These are phyloP conservation scores for Drosophila kurseongensis DNA, from an alignment of 1,140 invertebrate genomes.

Conservation along the genomic window DNA sequence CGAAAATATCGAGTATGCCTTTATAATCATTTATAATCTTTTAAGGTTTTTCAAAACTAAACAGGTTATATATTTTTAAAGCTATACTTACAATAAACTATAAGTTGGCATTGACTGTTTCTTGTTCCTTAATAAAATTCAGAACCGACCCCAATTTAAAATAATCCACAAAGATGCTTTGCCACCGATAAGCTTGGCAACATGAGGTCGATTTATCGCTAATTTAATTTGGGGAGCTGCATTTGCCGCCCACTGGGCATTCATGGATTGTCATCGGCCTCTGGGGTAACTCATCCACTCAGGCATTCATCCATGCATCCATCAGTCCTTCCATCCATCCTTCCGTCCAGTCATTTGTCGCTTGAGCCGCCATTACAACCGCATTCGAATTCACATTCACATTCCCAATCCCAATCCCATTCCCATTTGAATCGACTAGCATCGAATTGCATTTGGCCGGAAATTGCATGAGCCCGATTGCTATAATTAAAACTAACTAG, in stretches of 20 bases:
- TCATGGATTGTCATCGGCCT: background rate
- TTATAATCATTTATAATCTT: no score
- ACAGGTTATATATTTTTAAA: no score
- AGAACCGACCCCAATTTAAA: background rate
- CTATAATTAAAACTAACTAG: constrained; percentile 78
- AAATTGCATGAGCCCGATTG: constrained; percentile 74
- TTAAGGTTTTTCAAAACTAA: no score
- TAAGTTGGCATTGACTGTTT: no score
- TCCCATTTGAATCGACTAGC: constrained; percentile 30
- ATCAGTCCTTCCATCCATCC: background rate
- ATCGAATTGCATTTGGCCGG: constrained; percentile 53
- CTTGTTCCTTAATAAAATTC: no score
- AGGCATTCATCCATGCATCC: constrained; percentile 7
- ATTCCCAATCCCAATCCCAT: background rate
- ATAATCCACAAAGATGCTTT: background rate
- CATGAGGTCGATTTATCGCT: background rate
- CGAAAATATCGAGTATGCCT: no score
- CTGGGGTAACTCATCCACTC: background rate
- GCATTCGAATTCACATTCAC: background rate
- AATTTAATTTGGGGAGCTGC: background rate
- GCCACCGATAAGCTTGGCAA: no score
- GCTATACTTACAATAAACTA: no score
- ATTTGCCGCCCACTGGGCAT: background rate
- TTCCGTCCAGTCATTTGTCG: constrained; percentile 14
- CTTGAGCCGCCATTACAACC: constrained; percentile 2